Evolutionary conservation across 2,113 vertebrate genomes (phyloP), one percentile per base, ranked within the genome.

Genomic region (Protomyctophum bolini): DNA sequence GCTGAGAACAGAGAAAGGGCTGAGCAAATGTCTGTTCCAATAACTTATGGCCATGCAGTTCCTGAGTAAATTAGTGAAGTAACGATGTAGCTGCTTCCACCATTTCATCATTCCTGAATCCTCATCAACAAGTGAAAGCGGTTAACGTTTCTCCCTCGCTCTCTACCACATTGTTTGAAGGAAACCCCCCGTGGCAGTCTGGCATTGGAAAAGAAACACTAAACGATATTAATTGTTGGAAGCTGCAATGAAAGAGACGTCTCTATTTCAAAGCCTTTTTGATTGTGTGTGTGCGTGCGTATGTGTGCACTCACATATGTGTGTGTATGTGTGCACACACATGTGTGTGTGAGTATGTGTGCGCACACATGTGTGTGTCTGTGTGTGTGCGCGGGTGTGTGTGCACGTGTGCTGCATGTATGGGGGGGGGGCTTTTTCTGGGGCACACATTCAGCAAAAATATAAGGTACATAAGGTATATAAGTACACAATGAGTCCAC

Each of bases 181-280:
- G n/a, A 82, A 86, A 74, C 75, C 72, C 58, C 81, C 80, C 33
- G 77, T 0, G 51, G 77, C 7, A 2, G 8, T 75, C 77, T 81
- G 70, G 73, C 76, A 6, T 46, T 45, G 73, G 79, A 41, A 76
- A 14, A 72, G 73, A 80, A 62, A 54, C 56, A 69, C 70, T 47
- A 54, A 83, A 86, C 77, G 78, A 80, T 85, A 80, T 86, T 77
- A 85, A 83, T 77, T 88, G 80, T 81, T 2, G 57, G 58, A 65
- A 77, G 65, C 63, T 54, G 52, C 63, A 66, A n/a, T 70, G 67
- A 72, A 67, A 14, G 63, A 33, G 46, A 3, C 3, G 28, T 82
- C 79, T 85, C 83, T 0, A 12, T 82, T 79, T 83, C 76, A 81
- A 79, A 81, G 62, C 47, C 7, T 11, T 54, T 54, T 66, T 47